Percentiles rank a stretch among this genome's conserved stretches.
phyloP scores from a whole-genome alignment of 2,888 invertebrate genomes.

The Slavum lentiscoides region DNA sequence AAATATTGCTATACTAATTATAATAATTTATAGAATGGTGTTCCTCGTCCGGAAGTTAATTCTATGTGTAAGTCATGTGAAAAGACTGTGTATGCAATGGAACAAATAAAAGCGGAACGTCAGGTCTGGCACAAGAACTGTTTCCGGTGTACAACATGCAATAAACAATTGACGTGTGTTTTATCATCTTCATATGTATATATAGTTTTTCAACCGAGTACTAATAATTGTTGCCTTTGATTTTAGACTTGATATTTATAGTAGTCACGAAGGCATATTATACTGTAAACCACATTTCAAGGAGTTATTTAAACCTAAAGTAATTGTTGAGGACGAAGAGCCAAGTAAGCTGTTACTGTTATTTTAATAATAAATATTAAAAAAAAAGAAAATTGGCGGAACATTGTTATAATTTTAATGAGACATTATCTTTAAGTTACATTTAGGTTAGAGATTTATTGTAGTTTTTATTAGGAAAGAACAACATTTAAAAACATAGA shows the following conservation, averaged over 20 bases:
- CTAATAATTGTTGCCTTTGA: conserved; percentile 9
- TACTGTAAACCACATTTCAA: conserved; percentile 95
- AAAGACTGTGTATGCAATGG: conserved; percentile 94
- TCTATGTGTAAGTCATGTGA: conserved; percentile 76
- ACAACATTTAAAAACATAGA: conserved; percentile 6
- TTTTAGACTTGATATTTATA: conserved; percentile 85
- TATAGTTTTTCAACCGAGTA: conserved; percentile 14
- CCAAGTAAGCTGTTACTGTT: conserved; percentile 64
- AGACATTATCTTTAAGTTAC: neutral
- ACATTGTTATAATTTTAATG: conserved; percentile 27
- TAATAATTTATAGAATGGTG: conserved; percentile 43
- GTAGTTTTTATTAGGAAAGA: conserved; percentile 2
- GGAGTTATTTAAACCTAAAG: conserved; percentile 88
- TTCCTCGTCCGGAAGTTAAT: conserved; percentile 42
- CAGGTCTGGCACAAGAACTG: conserved; percentile 92
- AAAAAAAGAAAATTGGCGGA: neutral
- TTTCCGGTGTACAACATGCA: conserved; percentile 91
- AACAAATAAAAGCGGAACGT: conserved; percentile 89
- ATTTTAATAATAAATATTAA: conserved; percentile 15
- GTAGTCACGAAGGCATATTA: conserved; percentile 84
- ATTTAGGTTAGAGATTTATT: neutral
- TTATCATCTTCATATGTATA: neutral
- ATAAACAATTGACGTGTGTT: conserved; percentile 85
- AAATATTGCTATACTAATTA: neutral
- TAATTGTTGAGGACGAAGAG: conserved; percentile 72